phyloP scores from a whole-genome alignment of 2,797 vertebrate genomes.

The Artibeus jamaicensis region DNA sequence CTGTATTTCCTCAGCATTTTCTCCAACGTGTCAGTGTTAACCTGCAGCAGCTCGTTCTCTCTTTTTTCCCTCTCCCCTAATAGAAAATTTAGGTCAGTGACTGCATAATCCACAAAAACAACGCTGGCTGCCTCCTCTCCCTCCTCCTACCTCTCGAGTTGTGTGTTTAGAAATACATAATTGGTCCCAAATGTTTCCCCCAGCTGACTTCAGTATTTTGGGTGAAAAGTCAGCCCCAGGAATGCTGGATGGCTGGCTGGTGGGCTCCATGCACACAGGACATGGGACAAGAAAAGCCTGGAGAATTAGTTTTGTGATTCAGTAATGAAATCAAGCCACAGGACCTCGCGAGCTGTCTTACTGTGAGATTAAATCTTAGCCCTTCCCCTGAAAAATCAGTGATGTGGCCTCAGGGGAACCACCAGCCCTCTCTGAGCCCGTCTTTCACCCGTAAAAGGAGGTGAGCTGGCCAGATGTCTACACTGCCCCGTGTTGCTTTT shows the following conservation, averaged over 20 bases:
- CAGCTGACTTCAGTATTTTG: background rate
- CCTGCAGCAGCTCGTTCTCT: background rate
- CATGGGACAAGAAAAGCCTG: background rate
- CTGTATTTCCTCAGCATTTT: slow-evolving; percentile 19
- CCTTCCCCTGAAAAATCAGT: background rate
- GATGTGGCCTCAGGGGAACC: background rate
- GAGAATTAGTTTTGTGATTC: background rate
- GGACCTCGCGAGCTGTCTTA: background rate
- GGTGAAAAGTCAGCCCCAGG: accelerated
- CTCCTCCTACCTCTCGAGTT: background rate
- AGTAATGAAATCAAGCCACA: background rate
- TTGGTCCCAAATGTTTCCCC: background rate
- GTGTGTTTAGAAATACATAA: background rate
- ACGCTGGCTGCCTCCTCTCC: background rate
- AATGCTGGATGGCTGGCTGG: background rate
- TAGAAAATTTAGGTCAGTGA: slow-evolving; percentile 40
- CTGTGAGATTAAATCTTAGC: background rate
- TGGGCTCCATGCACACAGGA: background rate
- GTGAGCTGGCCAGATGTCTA: background rate
- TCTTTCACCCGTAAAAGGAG: background rate
- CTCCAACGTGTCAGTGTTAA: background rate
- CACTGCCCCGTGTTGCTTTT: background rate
- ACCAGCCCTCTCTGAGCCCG: background rate
- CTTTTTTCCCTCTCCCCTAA: background rate
- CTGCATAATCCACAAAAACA: slow-evolving; percentile 14